phyloP scores from a whole-genome alignment of 2,888 invertebrate genomes.

The Calameuta pallipes region DNA sequence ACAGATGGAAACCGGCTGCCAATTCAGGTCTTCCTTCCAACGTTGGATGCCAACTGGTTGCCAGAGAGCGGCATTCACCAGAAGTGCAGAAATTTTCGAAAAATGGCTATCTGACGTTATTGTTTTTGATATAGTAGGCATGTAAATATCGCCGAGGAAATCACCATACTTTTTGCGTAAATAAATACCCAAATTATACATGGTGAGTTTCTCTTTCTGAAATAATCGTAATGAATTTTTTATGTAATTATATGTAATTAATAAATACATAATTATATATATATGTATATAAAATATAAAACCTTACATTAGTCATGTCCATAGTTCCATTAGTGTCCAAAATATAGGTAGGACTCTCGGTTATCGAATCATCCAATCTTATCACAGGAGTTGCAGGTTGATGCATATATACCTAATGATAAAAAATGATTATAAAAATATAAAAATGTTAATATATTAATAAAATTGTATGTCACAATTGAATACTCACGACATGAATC shows the following conservation, averaged over 20 bases:
- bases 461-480: background rate
- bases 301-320: constrained; percentile 44
- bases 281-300: constrained; percentile 3
- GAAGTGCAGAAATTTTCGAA: constrained; percentile 6
- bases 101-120: background rate
- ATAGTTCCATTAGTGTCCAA: constrained; percentile 7
- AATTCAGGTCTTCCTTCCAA: constrained; percentile 7
- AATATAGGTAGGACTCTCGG: too few species aligned
- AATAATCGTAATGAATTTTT: constrained; percentile 4
- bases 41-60: constrained; percentile 3
- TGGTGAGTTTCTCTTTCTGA: constrained; percentile 13
- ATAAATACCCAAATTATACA: constrained; percentile 9
- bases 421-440: too few species aligned
- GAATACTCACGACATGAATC: constrained; percentile 45
- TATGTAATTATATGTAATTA: too few species aligned
- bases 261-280: background rate
- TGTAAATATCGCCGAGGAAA: constrained; percentile 9
- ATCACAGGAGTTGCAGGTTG: too few species aligned
- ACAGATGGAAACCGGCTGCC: constrained; percentile 14
- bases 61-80: constrained; percentile 17
- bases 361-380: too few species aligned
- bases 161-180: constrained; percentile 10
- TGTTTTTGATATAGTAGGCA: background rate
- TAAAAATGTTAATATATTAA: too few species aligned
- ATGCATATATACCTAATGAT: too few species aligned